Base-by-base conservation (phyloP, 2,888 invertebrate genomes). In the Spicauda simplicius region DNA sequence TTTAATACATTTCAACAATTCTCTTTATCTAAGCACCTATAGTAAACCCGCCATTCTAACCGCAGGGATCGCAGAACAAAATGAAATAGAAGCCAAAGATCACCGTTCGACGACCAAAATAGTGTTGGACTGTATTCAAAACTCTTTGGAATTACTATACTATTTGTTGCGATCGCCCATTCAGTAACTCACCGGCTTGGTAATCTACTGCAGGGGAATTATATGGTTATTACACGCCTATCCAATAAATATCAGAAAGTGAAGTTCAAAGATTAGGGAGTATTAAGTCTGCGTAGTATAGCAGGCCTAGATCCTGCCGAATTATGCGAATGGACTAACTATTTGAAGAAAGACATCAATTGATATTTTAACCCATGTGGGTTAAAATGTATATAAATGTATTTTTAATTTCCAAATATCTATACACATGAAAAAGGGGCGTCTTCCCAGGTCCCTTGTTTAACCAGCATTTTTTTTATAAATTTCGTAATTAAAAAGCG, bases 41-140 rank as follows among this genome's bases (percentile, higher is more conserved):
- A 76, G 69, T 72, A 71, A 71, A 73, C 48, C 76, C 73, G 72
- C 76, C 80, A 82, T 85, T 87, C 84, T 82, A 83, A 84, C 80
- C 76, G 71, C 73, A 71, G 78, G 81, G 75, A 82, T 81, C 80
- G 79, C 77, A 66, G 73, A 82, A 79, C 81, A 88, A 91, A 90
- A 88, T 79, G 80, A 87, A 85, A 85, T 79, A 87, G 87, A 84
- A 83, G 80, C 77, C 74, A 85, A 84, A 88, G 89, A 90, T 90
- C 91, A 88, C 80, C 81, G 84, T 86, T 85, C 85, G 79, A 80
- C 73, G 86, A 89, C 91, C 80, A 76, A 91, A 93, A 93, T 93
- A 93, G 90, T 85, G 71, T 91, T 93, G 93, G 93, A 92, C 88
- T 85, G 86, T 86, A 92, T 91, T 92, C 93, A 93, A 93, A 91